These are phyloP conservation scores for Drosophila parvula DNA, from an alignment of 1,140 invertebrate species.

Conservation along the genomic window DNA sequence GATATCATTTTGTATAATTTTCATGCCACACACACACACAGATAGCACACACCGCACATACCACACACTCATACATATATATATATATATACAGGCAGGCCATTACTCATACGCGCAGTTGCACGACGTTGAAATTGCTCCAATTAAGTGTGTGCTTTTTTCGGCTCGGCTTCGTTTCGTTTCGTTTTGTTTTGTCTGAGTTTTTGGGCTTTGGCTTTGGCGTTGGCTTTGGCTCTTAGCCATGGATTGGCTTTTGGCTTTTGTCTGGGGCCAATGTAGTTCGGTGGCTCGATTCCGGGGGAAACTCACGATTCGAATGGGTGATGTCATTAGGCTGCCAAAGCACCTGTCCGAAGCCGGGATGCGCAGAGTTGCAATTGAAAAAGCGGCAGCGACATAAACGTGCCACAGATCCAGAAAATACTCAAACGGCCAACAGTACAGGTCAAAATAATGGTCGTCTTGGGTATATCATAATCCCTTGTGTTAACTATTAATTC, in stretches of 20 bases:
- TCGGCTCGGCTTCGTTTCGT: constrained; percentile 13
- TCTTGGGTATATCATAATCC: too few species aligned
- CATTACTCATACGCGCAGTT: constrained; percentile 75
- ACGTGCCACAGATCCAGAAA: constrained; percentile 43
- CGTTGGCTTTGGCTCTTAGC: constrained; percentile 8
- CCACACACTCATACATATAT: constrained; percentile 5
- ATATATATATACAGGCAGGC: constrained; percentile 4
- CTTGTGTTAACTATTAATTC: too few species aligned
- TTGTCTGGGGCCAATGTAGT: constrained; percentile 50
- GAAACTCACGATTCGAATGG: constrained; percentile 53
- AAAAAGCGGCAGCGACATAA: constrained; percentile 46
- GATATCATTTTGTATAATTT: constrained; percentile 78
- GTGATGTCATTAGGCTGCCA: constrained; percentile 73
- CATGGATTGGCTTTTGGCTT: constrained; percentile 7
- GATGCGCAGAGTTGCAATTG: constrained; percentile 30
- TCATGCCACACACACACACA: constrained; percentile 55
- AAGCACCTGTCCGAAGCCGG: constrained; percentile 62
- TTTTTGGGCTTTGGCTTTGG: constrained; percentile 4
- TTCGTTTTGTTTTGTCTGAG: constrained; percentile 11
- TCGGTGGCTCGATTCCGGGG: constrained; percentile 47
- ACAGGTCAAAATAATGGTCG: background rate
- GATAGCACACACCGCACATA: constrained; percentile 5
- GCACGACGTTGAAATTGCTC: constrained; percentile 79
- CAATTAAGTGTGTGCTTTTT: constrained; percentile 66
- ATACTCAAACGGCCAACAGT: constrained; percentile 35